Evolutionary conservation across 2,888 invertebrate genomes (phyloP), one percentile per base, ranked within the genome.

Genomic region (Scaptomyza reducta): DNA sequence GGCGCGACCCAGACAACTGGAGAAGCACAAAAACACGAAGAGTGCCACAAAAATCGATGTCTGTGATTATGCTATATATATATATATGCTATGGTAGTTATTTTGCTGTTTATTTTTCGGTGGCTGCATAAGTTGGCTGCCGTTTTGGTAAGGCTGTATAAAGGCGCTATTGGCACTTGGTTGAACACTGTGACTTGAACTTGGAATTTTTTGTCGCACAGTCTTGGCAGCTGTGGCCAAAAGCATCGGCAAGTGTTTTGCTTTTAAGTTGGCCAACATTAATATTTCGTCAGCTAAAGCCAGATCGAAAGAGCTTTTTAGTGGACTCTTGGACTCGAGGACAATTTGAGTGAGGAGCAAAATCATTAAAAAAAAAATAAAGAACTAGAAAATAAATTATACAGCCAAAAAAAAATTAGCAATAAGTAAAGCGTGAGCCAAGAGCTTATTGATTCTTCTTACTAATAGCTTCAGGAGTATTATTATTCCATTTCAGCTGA

Each of bases 191-290:
- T 58, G 78, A 68, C 79, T 69, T 58, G 65, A 67, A 66, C 60
- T 63, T 51, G 54, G 72, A 65, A 64, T 69, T 65, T 64, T 61
- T 60, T 61, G 65, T 61, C 60, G 74, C 51, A 69, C 58, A 9
- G 31, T 74, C 70, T 80, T 85, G 81, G 85, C 82, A 81, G 82
- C 77, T 85, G 85, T 72, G 82, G 63, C 79, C 82, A 71, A 42
- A 18, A 54, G 16, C 38, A 72, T 44, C 38, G 59, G 68, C 72
- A 71, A 79, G 71, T 77, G 71, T 68, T 74, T 85, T 74, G 79
- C 77, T 81, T 84, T 79, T 66, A 74, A 76, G 74, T 78, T 61
- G 63, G 66, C 65, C 72, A 80, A 71, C 54, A 79, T 64, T 70
- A 72, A 72, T 64, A 75, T 76, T 72, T 54, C 50, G 50, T 50